Evolutionary conservation across 1,140 invertebrate genomes (phyloP).

Genomic region (Drosophila lowei): DNA sequence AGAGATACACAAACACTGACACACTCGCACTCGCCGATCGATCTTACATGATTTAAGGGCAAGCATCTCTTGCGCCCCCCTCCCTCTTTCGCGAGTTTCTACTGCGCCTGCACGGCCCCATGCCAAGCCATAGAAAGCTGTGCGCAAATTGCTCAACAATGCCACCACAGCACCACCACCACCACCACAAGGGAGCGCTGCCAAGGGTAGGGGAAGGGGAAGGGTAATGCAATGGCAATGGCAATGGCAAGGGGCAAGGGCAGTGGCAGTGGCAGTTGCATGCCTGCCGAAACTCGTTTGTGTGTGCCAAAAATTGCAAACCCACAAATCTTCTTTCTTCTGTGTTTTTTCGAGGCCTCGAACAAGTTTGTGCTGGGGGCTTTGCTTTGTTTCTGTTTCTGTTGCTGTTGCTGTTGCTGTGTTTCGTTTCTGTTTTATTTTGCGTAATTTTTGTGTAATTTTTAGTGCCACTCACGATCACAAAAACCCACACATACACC

Average conservation of each 20-base stretch:
- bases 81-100: neutral
- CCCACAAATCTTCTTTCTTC: constrained; percentile 66
- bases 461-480: constrained; percentile 53
- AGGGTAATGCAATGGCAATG: constrained; percentile 7
- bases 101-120: constrained; percentile 8
- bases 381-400: constrained; percentile 11
- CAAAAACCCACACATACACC: constrained; percentile 9
- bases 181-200: neutral
- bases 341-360: neutral
- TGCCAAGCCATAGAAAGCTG: constrained; percentile 66
- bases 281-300: constrained; percentile 44
- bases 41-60: constrained; percentile 50
- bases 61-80: neutral
- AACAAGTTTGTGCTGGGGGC: constrained; percentile 23
- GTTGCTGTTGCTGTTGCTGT: constrained; percentile 26
- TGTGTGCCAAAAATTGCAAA: constrained; percentile 74
- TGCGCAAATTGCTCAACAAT: constrained; percentile 45
- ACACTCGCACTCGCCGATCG: constrained; percentile 38
- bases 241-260: neutral
- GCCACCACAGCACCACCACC: neutral
- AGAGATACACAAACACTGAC: constrained; percentile 13
- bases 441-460: constrained; percentile 73
- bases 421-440: constrained; percentile 37
- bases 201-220: neutral
- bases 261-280: constrained; percentile 22